Conservation (phyloP, 2,888 invertebrate genomes). For the Hemithea aestivaria region DNA sequence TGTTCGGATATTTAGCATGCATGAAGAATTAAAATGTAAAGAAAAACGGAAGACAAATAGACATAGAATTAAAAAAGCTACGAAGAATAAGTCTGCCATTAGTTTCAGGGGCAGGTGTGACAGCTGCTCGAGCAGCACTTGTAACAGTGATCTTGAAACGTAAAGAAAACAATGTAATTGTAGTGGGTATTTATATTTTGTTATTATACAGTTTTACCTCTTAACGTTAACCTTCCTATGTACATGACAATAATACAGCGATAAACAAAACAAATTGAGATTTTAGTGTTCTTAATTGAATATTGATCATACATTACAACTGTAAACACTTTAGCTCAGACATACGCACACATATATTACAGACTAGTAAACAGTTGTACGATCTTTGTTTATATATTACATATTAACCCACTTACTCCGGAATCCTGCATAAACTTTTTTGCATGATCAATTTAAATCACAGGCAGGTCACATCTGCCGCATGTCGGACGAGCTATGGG, state of each 20-base stretch:
- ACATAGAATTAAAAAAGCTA: conserved; percentile 9
- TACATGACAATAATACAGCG: conserved; percentile 63
- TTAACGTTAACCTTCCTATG: conserved; percentile 65
- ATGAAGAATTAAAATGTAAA: too few relatives aligned
- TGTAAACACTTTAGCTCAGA: conserved; percentile 47
- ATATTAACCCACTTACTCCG: too few relatives aligned
- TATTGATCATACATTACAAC: conserved; percentile 48
- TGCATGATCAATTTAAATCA: too few relatives aligned
- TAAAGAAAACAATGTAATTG: conserved; percentile 42
- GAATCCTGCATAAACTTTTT: too few relatives aligned
- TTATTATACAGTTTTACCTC: conserved; percentile 67
- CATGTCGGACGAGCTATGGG: too few relatives aligned
- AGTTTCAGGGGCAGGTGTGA: conserved; percentile 9
- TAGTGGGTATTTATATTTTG: conserved; percentile 71
- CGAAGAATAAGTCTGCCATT: conserved; percentile 14
- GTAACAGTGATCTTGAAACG: conserved; percentile 18
- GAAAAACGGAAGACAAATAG: conserved; percentile 22
- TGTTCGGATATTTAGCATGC: too few relatives aligned
- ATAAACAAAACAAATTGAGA: conserved; percentile 71
- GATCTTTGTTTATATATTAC: too few relatives aligned
- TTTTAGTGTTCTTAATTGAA: conserved; percentile 50
- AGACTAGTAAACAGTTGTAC: conserved; percentile 51
- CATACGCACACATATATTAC: conserved; percentile 35
- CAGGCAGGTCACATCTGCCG: too few relatives aligned
- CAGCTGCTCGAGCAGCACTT: conserved; percentile 24